phyloP scores from a whole-genome alignment of 2,797 vertebrate genomes.

The Lophius americanus region DNA sequence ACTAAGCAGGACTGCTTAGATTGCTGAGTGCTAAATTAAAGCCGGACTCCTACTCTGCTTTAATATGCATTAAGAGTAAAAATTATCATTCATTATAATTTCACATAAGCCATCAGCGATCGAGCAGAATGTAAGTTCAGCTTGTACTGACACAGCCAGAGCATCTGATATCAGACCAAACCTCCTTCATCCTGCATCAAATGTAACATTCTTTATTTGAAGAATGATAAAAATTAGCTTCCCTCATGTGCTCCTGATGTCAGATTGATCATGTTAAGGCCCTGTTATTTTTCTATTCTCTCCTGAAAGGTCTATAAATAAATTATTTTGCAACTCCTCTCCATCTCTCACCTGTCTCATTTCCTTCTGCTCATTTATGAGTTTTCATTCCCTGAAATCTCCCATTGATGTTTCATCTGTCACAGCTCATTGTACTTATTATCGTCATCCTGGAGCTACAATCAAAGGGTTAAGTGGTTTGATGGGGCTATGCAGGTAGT shows the following conservation, averaged over 20 bases:
- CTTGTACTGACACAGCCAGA: constrained; percentile 50
- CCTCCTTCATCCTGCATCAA: constrained; percentile 62
- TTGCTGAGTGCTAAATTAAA: constrained; percentile 71
- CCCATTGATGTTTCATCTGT: constrained; percentile 27
- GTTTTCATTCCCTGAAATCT: constrained; percentile 18
- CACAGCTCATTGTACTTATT: constrained; percentile 22
- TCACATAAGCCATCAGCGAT: constrained; percentile 62
- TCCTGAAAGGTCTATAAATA: constrained; percentile 64
- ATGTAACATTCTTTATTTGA: constrained; percentile 44
- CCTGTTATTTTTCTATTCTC: constrained; percentile 44
- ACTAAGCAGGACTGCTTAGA: constrained; percentile 35
- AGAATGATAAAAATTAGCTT: constrained; percentile 40
- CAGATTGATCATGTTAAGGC: constrained; percentile 60
- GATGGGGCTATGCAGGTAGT: constrained; percentile 30
- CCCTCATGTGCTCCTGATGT: constrained; percentile 31
- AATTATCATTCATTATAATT: constrained; percentile 75
- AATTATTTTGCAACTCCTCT: constrained; percentile 49
- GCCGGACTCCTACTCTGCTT: constrained; percentile 59
- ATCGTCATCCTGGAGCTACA: constrained; percentile 14
- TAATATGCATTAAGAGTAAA: constrained; percentile 75
- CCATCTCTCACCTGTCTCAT: constrained; percentile 70
- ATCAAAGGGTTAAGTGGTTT: constrained; percentile 49
- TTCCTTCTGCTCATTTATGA: constrained; percentile 45
- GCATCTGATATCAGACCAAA: constrained; percentile 44
- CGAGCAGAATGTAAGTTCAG: constrained; percentile 44